Evolutionary conservation across 2,113 vertebrate species (phyloP).

Genomic region (Notarius lentiginosus): DNA sequence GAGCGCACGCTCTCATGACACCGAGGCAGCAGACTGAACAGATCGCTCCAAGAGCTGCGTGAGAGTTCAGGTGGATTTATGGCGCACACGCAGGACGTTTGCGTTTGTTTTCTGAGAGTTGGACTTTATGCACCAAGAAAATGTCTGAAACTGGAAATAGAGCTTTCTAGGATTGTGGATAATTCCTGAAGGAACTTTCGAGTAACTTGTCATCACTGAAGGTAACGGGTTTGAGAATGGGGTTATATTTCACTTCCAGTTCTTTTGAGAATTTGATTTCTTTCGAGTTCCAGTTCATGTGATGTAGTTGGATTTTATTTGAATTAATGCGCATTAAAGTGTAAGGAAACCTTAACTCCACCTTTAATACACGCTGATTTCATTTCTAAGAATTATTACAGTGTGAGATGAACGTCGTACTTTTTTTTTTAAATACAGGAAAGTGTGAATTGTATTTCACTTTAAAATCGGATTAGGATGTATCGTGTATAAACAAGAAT

Average conservation of each 20-base stretch:
- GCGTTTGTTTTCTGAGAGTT: neutral
- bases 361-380: neutral
- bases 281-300: neutral
- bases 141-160: neutral
- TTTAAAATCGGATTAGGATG: neutral
- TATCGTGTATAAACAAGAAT: neutral
- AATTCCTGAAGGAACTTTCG: neutral
- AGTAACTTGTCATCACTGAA: neutral
- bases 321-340: neutral
- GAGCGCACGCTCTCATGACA: conserved; percentile 22
- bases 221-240: conserved; percentile 11
- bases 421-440: too few relatives aligned
- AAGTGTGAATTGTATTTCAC: neutral
- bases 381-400: neutral
- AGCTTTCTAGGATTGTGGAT: conserved; percentile 8
- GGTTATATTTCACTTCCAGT: neutral
- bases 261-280: neutral
- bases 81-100: neutral
- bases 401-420: neutral
- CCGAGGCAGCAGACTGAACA: conserved; percentile 15
- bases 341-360: neutral
- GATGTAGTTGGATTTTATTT: neutral
- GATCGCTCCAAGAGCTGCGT: conserved; percentile 1
- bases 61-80: conserved; percentile 8
- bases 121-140: neutral